phyloP scores from a whole-genome alignment of 2,113 vertebrate species.

The Ancistrus triradiatus region DNA sequence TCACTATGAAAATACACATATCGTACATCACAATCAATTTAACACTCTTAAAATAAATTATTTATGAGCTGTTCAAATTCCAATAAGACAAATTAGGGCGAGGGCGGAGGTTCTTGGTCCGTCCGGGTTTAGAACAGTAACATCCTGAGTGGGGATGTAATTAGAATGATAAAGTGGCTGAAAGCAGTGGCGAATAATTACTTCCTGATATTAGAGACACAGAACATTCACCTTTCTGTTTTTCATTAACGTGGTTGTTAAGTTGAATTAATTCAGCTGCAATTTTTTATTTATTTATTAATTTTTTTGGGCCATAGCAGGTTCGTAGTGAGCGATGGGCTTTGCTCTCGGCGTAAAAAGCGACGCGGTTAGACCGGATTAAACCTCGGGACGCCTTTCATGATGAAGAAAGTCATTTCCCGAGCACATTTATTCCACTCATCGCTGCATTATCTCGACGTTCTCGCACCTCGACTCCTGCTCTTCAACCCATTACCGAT shows the following conservation, averaged over 20 bases:
- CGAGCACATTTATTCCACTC: slow-evolving; percentile 10
- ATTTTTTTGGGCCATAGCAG: not conserved
- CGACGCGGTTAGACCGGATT: not conserved
- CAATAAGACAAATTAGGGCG: not conserved
- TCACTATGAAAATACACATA: no score
- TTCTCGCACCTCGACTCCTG: not conserved
- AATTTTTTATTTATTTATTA: no score
- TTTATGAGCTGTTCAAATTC: no score
- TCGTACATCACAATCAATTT: no score
- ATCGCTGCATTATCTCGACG: slow-evolving; percentile 19
- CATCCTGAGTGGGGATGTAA: slow-evolving; percentile 28
- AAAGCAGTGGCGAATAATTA: slow-evolving; percentile 43
- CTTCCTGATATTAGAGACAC: slow-evolving; percentile 29
- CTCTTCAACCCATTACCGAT: not conserved
- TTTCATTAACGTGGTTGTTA: slow-evolving; percentile 40
- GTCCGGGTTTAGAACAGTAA: no score
- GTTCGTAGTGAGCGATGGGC: not conserved
- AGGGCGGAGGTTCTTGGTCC: slow-evolving; percentile 1
- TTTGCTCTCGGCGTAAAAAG: slow-evolving; percentile 6
- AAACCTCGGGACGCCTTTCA: slow-evolving; percentile 2
- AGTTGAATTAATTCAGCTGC: slow-evolving; percentile 17
- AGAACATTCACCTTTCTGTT: slow-evolving; percentile 32
- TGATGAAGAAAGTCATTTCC: slow-evolving; percentile 28
- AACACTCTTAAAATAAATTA: no score
- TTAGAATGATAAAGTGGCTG: slow-evolving; percentile 40